Evolutionary conservation across 2,888 invertebrate genomes (phyloP), one percentile per base, ranked within the genome.

Genomic region (Pollenia labialis): DNA sequence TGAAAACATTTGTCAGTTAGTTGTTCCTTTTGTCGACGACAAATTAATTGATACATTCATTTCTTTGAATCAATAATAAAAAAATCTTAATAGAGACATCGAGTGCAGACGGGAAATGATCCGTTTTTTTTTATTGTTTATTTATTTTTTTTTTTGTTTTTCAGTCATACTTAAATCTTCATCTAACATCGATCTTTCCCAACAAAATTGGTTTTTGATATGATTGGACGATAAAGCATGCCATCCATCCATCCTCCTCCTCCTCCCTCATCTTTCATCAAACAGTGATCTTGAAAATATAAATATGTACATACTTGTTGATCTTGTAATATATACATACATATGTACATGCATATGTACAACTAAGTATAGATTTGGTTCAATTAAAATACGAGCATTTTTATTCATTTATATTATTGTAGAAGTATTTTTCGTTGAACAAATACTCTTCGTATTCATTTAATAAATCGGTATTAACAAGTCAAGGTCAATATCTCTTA

Each of bases 401-500:
- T 64, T 52, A 50, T 60, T 50, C 12, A 16, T 4, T 76, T 72
- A 62, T 46, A 62, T 66, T 81, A 64, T 64, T 52, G 23, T 44
- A 77, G 66, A 77, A 81, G 66, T 81, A 76, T 66, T 74, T 74
- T 48, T 68, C 60, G 79, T 54, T 40, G 42, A 46, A 32, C 6
- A 32, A 32, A 32, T 32, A 32, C 6, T 62, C 44, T 23, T 72
- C 62, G 46, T 54, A 32, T 9, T 72, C 50, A 58, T 60, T 75
- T 54, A 82, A 84, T 79, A 79, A 86, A 82, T 74, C 87, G 84
- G 87, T 84, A 87, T 87, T 87, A 87, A 81, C 68, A 77, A 87
- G 84, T 87, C 87, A 87, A 87, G 87, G 87, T 87, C 87, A 87
- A 84, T 87, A 87, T 81, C 72, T 83, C 77, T 84, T 84, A 87